Base-by-base conservation (phyloP, 1,140 invertebrate species). In the Microplitis demolitor region DNA sequence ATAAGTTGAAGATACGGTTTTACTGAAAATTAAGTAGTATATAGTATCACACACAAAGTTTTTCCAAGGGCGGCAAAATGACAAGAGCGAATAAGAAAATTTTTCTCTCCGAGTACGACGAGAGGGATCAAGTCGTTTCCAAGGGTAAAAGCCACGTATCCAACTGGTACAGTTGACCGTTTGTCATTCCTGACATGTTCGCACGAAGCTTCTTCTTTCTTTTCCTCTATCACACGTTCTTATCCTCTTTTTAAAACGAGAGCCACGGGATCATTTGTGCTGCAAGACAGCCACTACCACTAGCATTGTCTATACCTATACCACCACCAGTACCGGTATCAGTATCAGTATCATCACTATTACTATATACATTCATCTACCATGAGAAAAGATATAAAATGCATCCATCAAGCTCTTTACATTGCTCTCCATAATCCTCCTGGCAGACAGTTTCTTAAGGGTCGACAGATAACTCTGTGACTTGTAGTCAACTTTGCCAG, bases 351-450 rank as follows among this genome's bases (percentile, higher is more conserved):
- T 69, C 75, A 77, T 45, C 39, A 8, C 39, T 3, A 11, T 45
- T 45, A 45, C 39, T 45, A 45, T 45, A 45, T 45, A 71, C 78
- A 45, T 45, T 6, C 39, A 45, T 45, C 11, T 45, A 73, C 75
- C 58, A 73, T 74, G 66, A 61, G 74, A 78, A 77, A 82, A 83
- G 74, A 83, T 81, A 77, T 79, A 81, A 82, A 83, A 78, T 78
- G 78, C 77, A 83, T 83, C 78, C 78, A 76, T 82, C 80, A 79
- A 76, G 76, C 78, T 77, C 67, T 54, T 70, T 72, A 79, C 76
- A 75, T 66, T 58, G 67, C 61, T 61, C 35, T 16, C 4, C 39
- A 51, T 54, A 37, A 62, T 37, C 45, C 58, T 24, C 50, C 8
- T 53, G 2, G 37, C 31, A 56, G 50, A 16, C n/a, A 60, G 34